Evolutionary conservation across 2,888 invertebrate genomes (phyloP).

Genomic region (Cecidostiba fungosa): DNA sequence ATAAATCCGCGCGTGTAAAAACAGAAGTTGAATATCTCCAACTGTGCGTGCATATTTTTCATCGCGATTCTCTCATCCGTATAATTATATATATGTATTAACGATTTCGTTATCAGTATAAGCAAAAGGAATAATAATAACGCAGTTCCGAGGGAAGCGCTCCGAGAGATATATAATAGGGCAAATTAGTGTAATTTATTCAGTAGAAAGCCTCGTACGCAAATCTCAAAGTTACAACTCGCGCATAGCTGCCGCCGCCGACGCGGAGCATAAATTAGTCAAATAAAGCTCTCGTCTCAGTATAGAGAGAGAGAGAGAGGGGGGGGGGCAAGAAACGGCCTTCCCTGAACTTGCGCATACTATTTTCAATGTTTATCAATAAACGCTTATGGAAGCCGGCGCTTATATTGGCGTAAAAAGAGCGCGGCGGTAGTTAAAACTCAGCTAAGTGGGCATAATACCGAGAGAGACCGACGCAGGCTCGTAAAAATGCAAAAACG

Average conservation of each 20-base stretch:
- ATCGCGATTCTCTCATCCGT: too few relatives aligned
- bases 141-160: too few relatives aligned
- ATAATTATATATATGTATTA: too few relatives aligned
- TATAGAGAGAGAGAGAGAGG: too few relatives aligned
- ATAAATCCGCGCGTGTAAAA: not conserved
- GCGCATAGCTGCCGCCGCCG: too few relatives aligned
- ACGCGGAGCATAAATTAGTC: not conserved
- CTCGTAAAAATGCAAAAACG: slow-evolving; percentile 52
- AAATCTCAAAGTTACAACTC: not conserved
- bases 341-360: slow-evolving; percentile 10
- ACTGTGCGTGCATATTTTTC: too few relatives aligned
- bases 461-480: not conserved
- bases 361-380: slow-evolving; percentile 49
- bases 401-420: not conserved
- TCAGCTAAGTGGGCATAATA: slow-evolving; percentile 19
- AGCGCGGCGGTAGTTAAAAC: slow-evolving; percentile 32
- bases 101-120: too few relatives aligned
- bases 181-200: not conserved
- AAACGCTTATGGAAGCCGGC: not conserved
- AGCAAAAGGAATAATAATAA: too few relatives aligned
- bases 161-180: not conserved
- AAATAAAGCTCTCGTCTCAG: not conserved
- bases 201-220: not conserved
- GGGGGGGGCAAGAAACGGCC: not conserved
- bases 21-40: too few relatives aligned